phyloP scores from a whole-genome alignment of 92 coral and sea anemone species.

The Porites rus region DNA sequence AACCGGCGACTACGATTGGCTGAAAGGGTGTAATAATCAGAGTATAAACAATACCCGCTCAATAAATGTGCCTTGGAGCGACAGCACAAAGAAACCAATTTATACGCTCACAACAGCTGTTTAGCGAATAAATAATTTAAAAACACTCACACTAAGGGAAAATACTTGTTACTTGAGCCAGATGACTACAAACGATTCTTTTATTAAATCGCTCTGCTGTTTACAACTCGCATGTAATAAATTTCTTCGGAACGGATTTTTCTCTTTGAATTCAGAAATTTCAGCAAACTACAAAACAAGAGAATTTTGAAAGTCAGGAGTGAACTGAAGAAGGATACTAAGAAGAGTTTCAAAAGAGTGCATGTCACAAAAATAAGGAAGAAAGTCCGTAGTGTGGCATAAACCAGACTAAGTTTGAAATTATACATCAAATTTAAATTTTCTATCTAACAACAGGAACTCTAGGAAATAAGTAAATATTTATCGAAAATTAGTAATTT shows the following conservation, averaged over 20 bases:
- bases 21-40: conserved; percentile 34
- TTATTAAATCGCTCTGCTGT: not conserved
- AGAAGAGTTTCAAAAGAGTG: too few relatives aligned
- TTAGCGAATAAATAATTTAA: conserved; percentile 36
- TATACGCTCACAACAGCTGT: conserved; percentile 51
- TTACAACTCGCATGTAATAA: not conserved
- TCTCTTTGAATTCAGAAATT: not conserved
- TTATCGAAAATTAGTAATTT: too few relatives aligned
- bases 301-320: too few relatives aligned
- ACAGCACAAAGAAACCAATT: conserved; percentile 43
- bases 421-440: too few relatives aligned
- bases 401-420: too few relatives aligned
- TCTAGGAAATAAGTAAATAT: too few relatives aligned
- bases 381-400: too few relatives aligned
- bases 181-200: not conserved
- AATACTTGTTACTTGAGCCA: not conserved
- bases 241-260: not conserved
- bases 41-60: conserved; percentile 55
- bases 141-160: conserved; percentile 12
- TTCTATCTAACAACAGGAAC: too few relatives aligned
- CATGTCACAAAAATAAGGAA: too few relatives aligned
- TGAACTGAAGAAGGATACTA: too few relatives aligned
- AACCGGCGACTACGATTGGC: conserved; percentile 56
- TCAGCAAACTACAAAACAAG: too few relatives aligned
- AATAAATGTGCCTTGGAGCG: conserved; percentile 34